These are phyloP conservation scores for Drosophila guanche DNA, from an alignment of 1,140 invertebrate species.

Conservation along the genomic window DNA sequence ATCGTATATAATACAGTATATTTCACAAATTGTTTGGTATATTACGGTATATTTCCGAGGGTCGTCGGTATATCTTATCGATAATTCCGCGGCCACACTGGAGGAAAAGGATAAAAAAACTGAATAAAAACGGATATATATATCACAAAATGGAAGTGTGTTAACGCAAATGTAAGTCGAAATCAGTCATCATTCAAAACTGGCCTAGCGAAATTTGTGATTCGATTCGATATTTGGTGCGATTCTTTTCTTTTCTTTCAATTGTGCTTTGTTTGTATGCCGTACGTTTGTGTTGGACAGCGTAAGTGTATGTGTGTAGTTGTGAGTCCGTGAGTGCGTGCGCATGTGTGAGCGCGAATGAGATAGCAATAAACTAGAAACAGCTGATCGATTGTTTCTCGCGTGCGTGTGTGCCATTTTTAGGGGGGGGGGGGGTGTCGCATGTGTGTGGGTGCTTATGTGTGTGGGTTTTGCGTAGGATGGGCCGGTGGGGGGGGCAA, in stretches of 20 bases:
- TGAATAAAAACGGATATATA: constrained; percentile 15
- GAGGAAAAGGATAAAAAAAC: constrained; percentile 22
- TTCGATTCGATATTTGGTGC: constrained; percentile 3
- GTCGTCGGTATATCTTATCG: too few relatives aligned
- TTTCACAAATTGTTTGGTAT: too few relatives aligned
- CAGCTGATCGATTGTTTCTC: constrained; percentile 38
- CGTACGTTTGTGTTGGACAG: constrained; percentile 33
- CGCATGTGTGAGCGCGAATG: constrained; percentile 40
- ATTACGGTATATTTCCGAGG: too few relatives aligned
- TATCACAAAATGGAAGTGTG: constrained; percentile 51
- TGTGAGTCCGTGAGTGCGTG: constrained; percentile 40
- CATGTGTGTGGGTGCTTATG: constrained; percentile 8
- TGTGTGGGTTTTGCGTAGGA: constrained; percentile 1
- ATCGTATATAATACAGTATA: too few relatives aligned
- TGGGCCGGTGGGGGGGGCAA: constrained; percentile 1
- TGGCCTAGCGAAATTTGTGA: constrained; percentile 7
- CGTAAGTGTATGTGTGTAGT: constrained; percentile 15
- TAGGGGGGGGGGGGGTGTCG: neutral
- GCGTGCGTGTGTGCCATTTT: too few relatives aligned
- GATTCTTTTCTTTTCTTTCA: constrained; percentile 39
- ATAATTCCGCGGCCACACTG: too few relatives aligned
- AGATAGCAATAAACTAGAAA: constrained; percentile 41
- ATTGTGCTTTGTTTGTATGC: constrained; percentile 53
- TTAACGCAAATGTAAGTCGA: constrained; percentile 48
- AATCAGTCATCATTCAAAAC: constrained; percentile 9